These are phyloP conservation scores for Drosophila paulistorum DNA, from an alignment of 1,140 invertebrate genomes.

Conservation along the genomic window DNA sequence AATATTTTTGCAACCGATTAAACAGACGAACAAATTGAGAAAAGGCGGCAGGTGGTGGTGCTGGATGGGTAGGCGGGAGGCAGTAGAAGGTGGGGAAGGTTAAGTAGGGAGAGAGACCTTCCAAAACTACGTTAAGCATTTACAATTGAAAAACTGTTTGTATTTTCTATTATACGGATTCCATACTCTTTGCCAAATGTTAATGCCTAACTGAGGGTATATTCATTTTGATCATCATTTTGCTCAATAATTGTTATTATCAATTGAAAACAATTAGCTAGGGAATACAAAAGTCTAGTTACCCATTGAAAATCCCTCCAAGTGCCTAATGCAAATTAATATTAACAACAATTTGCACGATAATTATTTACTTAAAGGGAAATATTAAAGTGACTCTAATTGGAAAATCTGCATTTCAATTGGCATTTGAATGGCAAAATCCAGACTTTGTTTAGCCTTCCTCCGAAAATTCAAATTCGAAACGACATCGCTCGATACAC, in stretches of 20 bases:
- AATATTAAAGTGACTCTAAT: constrained; percentile 7
- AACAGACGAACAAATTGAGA: constrained; percentile 33
- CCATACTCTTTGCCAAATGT: constrained; percentile 5
- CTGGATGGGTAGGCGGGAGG: constrained; percentile 5
- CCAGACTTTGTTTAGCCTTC: constrained; percentile 69
- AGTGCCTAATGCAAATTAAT: constrained; percentile 50
- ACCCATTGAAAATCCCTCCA: too few species aligned
- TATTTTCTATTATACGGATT: constrained; percentile 31
- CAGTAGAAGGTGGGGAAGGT: background rate
- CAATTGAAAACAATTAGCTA: too few species aligned
- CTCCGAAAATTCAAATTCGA: constrained; percentile 15
- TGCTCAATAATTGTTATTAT: too few species aligned
- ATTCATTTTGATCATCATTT: background rate
- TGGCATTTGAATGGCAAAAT: constrained; percentile 8
- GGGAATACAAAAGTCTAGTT: background rate
- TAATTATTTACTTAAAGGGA: constrained; percentile 64
- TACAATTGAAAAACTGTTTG: constrained; percentile 45
- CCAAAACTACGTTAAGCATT: constrained; percentile 6
- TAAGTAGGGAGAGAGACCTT: constrained; percentile 9
- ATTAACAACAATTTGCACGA: constrained; percentile 67
- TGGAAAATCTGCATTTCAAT: constrained; percentile 11
- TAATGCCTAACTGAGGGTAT: background rate
- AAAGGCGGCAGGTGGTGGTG: constrained; percentile 7
- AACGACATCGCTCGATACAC: constrained; percentile 24
- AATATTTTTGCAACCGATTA: constrained; percentile 74